A percentile compares a stretch with the other conserved stretches of the same genome.
Evolutionary conservation across 2,888 invertebrate species (phyloP).

Genomic region (Nebria brevicollis): DNA sequence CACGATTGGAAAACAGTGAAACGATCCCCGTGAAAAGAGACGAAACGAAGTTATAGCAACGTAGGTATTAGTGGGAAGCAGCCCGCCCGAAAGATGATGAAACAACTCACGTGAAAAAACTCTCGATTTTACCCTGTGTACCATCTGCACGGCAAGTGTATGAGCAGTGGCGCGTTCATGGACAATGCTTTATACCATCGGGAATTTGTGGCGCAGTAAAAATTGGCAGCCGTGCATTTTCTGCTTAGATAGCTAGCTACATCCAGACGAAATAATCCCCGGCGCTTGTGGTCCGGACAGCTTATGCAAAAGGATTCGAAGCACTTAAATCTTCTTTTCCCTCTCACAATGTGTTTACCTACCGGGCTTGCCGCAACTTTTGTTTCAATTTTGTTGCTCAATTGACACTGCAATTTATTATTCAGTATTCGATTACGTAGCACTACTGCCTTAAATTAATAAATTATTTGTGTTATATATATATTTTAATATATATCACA

Average conservation of each 20-base stretch:
- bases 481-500: too few relatives aligned
- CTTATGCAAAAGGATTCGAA: constrained; percentile 24
- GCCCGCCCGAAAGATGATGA: constrained; percentile 23
- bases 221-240: constrained; percentile 36
- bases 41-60: constrained; percentile 2
- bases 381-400: constrained; percentile 21
- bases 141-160: neutral
- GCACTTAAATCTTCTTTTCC: constrained; percentile 23
- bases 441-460: neutral
- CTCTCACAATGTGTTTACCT: constrained; percentile 28
- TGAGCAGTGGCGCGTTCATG: constrained; percentile 6
- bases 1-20: constrained; percentile 7
- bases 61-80: constrained; percentile 7
- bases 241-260: constrained; percentile 38
- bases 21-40: constrained; percentile 6
- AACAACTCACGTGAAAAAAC: constrained; percentile 22
- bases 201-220: constrained; percentile 39
- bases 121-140: constrained; percentile 10
- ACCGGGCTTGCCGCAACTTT: constrained; percentile 18
- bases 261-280: constrained; percentile 37
- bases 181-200: constrained; percentile 10
- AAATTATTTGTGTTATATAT: too few relatives aligned
- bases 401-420: constrained; percentile 3
- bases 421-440: neutral
- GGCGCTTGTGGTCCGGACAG: neutral